Evolutionary conservation across 2,797 vertebrate genomes (phyloP).

Genomic region (Lerista edwardsae): DNA sequence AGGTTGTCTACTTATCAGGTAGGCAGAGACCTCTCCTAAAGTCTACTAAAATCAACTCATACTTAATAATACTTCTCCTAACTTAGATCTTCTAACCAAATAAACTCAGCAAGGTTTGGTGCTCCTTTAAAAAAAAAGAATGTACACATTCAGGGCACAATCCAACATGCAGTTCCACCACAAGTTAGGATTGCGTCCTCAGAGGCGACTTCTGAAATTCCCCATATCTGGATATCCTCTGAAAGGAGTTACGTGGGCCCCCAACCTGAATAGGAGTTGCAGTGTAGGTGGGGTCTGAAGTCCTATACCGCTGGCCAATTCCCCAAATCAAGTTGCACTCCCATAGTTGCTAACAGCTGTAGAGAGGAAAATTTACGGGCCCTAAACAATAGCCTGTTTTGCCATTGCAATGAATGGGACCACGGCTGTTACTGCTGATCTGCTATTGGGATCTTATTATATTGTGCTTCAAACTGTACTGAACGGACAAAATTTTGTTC

Average conservation of each 20-base stretch:
- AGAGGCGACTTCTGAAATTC: neutral
- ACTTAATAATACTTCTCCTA: neutral
- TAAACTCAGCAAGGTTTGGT: neutral
- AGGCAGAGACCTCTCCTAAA: neutral
- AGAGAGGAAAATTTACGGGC: neutral
- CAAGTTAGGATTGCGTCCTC: no score
- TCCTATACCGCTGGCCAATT: no score
- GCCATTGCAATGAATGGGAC: constrained; percentile 3
- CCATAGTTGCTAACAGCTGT: neutral
- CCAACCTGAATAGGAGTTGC: neutral
- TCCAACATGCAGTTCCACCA: no score
- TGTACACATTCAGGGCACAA: neutral
- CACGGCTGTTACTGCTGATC: neutral
- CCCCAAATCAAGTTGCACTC: neutral
- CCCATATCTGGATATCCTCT: no score
- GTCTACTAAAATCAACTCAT: neutral
- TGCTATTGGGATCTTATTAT: constrained; percentile 31
- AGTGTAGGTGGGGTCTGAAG: neutral
- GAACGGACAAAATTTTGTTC: constrained; percentile 30
- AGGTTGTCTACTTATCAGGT: neutral
- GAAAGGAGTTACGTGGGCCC: no score
- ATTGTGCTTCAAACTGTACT: constrained; percentile 3
- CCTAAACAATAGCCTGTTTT: constrained; percentile 3
- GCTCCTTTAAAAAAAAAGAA: no score
- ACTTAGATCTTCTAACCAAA: neutral